Percentiles rank a stretch among this genome's conserved stretches.
phyloP scores from a whole-genome alignment of 2,797 vertebrate species.

The Rhincodon typus region DNA sequence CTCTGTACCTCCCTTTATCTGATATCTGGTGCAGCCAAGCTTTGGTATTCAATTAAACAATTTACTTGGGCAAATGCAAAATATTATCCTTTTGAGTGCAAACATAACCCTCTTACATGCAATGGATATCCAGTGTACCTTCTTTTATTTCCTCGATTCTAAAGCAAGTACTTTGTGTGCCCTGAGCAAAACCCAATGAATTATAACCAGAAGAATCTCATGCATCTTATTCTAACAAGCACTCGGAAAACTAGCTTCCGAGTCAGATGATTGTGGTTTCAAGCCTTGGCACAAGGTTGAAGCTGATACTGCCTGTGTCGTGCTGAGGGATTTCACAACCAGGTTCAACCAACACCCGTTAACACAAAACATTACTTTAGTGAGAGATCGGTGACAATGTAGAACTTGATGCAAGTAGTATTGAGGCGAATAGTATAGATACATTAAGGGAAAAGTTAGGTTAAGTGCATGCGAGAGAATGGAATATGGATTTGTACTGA shows the following conservation, averaged over 20 bases:
- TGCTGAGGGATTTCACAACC: too few species aligned
- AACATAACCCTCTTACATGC: background rate
- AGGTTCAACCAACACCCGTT: background rate
- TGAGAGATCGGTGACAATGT: too few species aligned
- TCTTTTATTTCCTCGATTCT: background rate
- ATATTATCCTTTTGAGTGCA: background rate
- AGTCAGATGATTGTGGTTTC: background rate
- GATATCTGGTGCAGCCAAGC: background rate
- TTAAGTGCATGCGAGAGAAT: too few species aligned
- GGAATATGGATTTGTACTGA: too few species aligned
- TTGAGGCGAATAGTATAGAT: too few species aligned
- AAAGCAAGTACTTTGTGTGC: background rate
- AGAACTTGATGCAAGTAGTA: too few species aligned
- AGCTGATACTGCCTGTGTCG: too few species aligned
- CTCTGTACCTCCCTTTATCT: constrained; percentile 9
- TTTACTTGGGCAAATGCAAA: background rate
- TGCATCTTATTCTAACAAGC: background rate
- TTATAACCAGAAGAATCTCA: background rate
- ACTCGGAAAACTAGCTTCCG: background rate
- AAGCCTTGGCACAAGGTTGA: too few species aligned
- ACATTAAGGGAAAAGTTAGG: too few species aligned
- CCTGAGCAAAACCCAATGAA: background rate
- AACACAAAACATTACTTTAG: background rate
- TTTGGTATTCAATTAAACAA: constrained; percentile 5
- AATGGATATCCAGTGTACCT: background rate